Base-by-base conservation (phyloP, 2,113 vertebrate genomes). In the Clarias magur region DNA sequence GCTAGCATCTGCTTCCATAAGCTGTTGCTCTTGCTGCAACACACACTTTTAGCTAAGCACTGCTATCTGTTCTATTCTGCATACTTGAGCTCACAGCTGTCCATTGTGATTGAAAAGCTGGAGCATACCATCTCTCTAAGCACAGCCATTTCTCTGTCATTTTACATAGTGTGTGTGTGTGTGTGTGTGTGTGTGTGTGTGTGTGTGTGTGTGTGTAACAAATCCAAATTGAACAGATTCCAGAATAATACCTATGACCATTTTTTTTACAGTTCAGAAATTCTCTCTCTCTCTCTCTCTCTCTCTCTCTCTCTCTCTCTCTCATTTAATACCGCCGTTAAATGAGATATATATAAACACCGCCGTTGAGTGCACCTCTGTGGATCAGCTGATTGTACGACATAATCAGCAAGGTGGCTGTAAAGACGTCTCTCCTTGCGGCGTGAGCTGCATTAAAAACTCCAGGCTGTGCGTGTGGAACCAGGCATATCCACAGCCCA, bases 371-470 rank as follows among this genome's bases (percentile, higher is more conserved):
- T 89, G 56, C 15, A 42, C 34, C 56, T 88, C 88, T 90, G 87
- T 84, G 8, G 83, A 82, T 82, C 84, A 87, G 92, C 91, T 92
- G 92, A 93, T 90, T 90, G 91, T 88, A 85, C 42, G 88, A 88
- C 85, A 88, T 91, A 91, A 93, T 92, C 89, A 91, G 11, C 21
- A 30, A 85, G 86, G 85, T 84, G 80, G 70, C 90, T 90, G 90
- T 92, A 93, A 91, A 94, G 91, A 91, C 91, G 91, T 93, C 91
- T 91, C 89, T 91, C 80, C 70, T 73, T 86, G 89, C 92, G 93
- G 93, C 92, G 11, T 72, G 82, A 34, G 92, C 82, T 85, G 89
- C 91, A 91, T 87, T 82, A 92, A 88, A 48, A 93, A 93, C 93
- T 88, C 82, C 84, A 63, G 63, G 38, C 23, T 34, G 48, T 82